Evolutionary conservation across 2,113 vertebrate species (phyloP).

Genomic region (Rousettus leschenaultii): DNA sequence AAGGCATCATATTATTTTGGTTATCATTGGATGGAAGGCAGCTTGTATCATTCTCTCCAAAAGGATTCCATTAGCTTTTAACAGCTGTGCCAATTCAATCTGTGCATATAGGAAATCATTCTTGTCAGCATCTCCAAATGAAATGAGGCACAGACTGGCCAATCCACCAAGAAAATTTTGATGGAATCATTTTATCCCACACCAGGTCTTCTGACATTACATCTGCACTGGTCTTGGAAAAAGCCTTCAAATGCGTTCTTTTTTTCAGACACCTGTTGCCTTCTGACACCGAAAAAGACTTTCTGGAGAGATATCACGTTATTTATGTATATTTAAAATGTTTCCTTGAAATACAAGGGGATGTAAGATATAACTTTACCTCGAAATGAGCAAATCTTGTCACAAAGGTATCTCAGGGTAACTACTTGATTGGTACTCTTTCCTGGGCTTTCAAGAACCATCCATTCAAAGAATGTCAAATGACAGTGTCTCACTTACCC

Average conservation of each 20-base stretch:
- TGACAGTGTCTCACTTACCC: background rate
- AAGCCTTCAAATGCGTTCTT: background rate
- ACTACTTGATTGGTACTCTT: background rate
- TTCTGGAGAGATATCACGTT: background rate
- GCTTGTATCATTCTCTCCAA: background rate
- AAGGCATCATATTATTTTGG: background rate
- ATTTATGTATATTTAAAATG: background rate
- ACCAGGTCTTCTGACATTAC: background rate
- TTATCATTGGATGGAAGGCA: background rate
- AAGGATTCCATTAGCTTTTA: background rate
- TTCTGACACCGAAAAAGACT: background rate
- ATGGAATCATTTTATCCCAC: background rate
- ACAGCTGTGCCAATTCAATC: background rate
- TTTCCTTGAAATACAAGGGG: background rate
- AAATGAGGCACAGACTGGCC: background rate
- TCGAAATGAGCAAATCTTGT: slow-evolving; percentile 5
- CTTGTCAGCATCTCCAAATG: background rate
- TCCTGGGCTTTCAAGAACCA: background rate
- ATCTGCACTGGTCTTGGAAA: background rate
- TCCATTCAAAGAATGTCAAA: background rate
- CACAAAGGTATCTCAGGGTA: background rate
- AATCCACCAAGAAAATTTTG: background rate
- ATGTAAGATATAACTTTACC: background rate
- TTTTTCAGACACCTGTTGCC: background rate
- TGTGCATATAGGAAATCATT: background rate